Conservation (phyloP, 2,888 invertebrate genomes). For the Aproaerema taeniolella region DNA sequence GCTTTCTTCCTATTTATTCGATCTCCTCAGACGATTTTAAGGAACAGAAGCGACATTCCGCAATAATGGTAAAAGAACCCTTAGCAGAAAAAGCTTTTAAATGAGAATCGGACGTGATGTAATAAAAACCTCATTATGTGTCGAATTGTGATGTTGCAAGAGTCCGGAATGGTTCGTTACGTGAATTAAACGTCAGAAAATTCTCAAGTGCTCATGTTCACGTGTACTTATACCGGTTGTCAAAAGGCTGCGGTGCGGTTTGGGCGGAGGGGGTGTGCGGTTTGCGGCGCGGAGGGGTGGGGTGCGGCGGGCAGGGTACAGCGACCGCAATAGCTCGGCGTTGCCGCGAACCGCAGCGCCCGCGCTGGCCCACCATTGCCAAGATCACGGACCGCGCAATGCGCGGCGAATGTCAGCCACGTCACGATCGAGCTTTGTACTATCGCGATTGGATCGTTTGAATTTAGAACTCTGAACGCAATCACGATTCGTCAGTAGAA, state of each 20-base stretch:
- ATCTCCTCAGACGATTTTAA: neutral
- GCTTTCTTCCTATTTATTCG: too few species aligned
- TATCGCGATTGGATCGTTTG: constrained; percentile 62
- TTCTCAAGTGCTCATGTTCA: constrained; percentile 57
- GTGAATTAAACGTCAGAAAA: constrained; percentile 69
- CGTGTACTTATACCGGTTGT: constrained; percentile 68
- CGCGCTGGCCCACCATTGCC: constrained; percentile 68
- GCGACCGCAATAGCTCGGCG: constrained; percentile 64
- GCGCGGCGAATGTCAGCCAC: constrained; percentile 75
- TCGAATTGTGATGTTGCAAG: constrained; percentile 45
- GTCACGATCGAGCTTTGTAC: constrained; percentile 71
- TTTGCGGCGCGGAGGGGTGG: constrained; percentile 28
- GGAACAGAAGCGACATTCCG: constrained; percentile 2
- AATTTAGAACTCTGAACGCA: constrained; percentile 57
- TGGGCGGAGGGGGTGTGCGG: constrained; percentile 27
- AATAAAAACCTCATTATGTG: constrained; percentile 43
- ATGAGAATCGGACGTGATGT: constrained; percentile 33
- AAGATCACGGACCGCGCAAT: constrained; percentile 78
- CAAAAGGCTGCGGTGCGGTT: constrained; percentile 52
- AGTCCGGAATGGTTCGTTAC: constrained; percentile 49
- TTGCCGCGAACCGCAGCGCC: constrained; percentile 39
- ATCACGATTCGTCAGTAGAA: constrained; percentile 47
- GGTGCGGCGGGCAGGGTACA: constrained; percentile 52
- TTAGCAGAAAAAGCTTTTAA: constrained; percentile 5
- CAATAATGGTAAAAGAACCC: constrained; percentile 3